Evolutionary conservation across 2,797 vertebrate species (phyloP), one percentile per base, ranked within the genome.

Genomic region (Sciurus carolinensis): DNA sequence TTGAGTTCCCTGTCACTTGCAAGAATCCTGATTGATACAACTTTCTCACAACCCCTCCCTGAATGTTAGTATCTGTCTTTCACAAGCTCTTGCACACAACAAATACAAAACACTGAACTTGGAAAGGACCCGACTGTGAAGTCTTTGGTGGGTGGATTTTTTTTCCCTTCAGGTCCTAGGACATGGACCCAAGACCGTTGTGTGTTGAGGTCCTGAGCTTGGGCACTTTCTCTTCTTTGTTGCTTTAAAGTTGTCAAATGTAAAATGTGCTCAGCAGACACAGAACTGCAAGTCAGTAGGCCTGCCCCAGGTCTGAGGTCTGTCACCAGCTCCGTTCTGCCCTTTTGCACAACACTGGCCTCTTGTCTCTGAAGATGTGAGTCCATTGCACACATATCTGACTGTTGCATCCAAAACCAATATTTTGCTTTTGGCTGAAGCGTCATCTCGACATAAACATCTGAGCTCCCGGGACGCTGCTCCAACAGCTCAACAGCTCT

Each of bases 401-500:
- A 95, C 97, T 71, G 85, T 86, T 96, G 93, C 91, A 96, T 90
- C 94, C 97, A 97, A 97, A 94, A 98, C 96, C 91, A 98, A 97
- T 97, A 95, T 97, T 91, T 96, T 44, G 73, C 44, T 98, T 96
- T 95, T 97, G 97, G 95, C 97, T 97, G 79, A 14, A 97, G 87
- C 75, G 91, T 88, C 93, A 92, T 95, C 98, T 98, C 96, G 95
- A 95, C 47, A 96, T 93, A 98, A 98, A 97, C 89, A 97, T 97
- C 97, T 97, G 95, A 94, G 39, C 94, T 97, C 87, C 93, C 52
- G 91, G 92, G 95, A 83, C 69, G 82, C 96, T 97, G 95, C 95
- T 96, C 44, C 94, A 97, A 97, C 95, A 97, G 94, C 97, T 97
- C 96, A 96, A 98, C 97, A 97, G 73, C 95, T 97, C 97, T 90